Percentiles rank a stretch among this genome's conserved stretches.
Conservation (phyloP, 2,888 invertebrate species). For the Quadroppia sp. region DNA sequence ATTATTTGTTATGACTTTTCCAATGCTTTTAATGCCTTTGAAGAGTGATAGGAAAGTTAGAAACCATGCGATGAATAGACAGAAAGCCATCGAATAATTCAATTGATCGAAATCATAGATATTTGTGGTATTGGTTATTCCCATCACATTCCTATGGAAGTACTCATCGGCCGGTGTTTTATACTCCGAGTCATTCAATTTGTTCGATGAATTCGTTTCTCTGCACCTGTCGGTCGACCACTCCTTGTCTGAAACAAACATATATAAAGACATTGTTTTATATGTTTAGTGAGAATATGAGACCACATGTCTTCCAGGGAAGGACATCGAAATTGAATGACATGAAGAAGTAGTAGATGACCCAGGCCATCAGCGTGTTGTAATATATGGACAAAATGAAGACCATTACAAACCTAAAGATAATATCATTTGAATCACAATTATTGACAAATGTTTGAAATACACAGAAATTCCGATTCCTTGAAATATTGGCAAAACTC, state of each 20-base stretch:
- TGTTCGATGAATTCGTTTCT: neutral
- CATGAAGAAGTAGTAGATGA: conserved; percentile 25
- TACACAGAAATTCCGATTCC: conserved; percentile 40
- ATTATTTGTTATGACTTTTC: conserved; percentile 43
- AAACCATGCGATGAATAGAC: conserved; percentile 40
- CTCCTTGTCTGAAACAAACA: neutral
- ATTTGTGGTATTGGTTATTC: conserved; percentile 30
- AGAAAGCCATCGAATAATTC: conserved; percentile 26
- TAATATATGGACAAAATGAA: conserved; percentile 3
- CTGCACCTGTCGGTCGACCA: neutral
- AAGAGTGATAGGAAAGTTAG: conserved; percentile 45
- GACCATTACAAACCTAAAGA: neutral
- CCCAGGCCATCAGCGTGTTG: conserved; percentile 33
- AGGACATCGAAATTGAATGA: conserved; percentile 24
- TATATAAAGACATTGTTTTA: too few relatives aligned
- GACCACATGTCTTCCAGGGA: conserved; percentile 29
- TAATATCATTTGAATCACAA: neutral
- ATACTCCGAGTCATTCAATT: neutral
- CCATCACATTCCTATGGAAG: conserved; percentile 34
- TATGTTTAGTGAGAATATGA: too few relatives aligned
- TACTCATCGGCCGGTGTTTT: conserved; percentile 34
- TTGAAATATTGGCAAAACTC: conserved; percentile 22
- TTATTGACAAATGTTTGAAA: neutral
- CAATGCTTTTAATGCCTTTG: conserved; percentile 47
- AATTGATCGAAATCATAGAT: too few relatives aligned